Conservation (phyloP, 2,113 vertebrate genomes). For the Guaruba guarouba region DNA sequence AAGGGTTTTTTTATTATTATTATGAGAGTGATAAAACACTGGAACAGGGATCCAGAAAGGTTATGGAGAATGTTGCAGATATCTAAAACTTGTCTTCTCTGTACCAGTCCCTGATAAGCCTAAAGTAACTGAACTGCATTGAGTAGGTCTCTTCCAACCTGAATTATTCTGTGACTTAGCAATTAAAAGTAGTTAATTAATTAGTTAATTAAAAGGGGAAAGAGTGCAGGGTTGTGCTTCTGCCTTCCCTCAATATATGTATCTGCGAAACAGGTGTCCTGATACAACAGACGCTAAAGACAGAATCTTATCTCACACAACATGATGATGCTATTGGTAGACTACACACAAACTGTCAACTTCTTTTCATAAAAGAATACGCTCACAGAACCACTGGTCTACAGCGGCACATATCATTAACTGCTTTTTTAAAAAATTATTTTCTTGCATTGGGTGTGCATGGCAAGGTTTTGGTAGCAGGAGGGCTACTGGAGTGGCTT, state of each 20-base stretch:
- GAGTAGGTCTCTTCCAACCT: background rate
- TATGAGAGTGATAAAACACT: background rate
- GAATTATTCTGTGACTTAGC: background rate
- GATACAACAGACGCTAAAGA: background rate
- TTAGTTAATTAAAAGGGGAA: background rate
- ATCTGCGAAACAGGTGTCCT: background rate
- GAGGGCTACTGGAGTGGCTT: background rate
- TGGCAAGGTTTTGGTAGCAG: background rate
- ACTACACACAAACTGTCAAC: background rate
- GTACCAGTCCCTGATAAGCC: background rate
- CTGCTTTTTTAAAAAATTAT: background rate
- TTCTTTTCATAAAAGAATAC: background rate
- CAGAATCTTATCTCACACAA: background rate
- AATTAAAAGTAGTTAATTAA: background rate
- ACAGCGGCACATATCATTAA: background rate
- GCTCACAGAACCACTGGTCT: background rate
- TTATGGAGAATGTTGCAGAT: background rate
- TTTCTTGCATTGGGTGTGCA: background rate
- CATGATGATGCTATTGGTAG: background rate
- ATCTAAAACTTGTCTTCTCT: background rate
- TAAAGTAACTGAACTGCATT: background rate
- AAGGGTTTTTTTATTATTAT: background rate
- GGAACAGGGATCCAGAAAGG: background rate
- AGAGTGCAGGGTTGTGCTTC: background rate
- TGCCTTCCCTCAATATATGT: background rate